Base-by-base conservation (phyloP, 2,888 invertebrate species). In the Lobophora halterata region DNA sequence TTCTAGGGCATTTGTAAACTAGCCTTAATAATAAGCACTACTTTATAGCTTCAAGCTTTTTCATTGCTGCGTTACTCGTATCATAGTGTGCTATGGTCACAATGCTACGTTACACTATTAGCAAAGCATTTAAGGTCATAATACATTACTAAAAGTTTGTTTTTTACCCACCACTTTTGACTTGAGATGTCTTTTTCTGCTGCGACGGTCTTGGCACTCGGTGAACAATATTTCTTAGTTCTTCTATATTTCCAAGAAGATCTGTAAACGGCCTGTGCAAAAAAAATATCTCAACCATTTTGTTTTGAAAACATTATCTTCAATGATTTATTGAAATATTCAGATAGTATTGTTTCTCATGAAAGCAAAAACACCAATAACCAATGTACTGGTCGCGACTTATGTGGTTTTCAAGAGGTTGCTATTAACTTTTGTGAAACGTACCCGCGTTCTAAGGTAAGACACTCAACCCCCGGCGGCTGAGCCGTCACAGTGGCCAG, bases 401-500 rank as follows among this genome's bases (percentile, higher is more conserved):
- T n/a, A n/a, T n/a, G n/a, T n/a, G n/a, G n/a, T n/a, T n/a, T n/a
- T n/a, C n/a, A n/a, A n/a, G n/a, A n/a, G n/a, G n/a, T n/a, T n/a
- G 12, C 5, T 5, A 34, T 13, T 34, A 10, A 34, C 10, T 16
- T 14, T 32, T n/a, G 10, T 2, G 12, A 31, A 8, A 25, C 29
- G 85, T 78, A 95, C 95, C 91, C 91, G 82, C 95, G 89, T 55
- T 96, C 95, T 9, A 98, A 82, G 0, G 95, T 95, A 9, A 97
- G 89, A 59, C 97, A 97, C 82, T 97, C 91, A 32, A 96, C 91
- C 44, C 96, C 91, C 10, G 97, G 91, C 31, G 92, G 90, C 63
- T 95, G 90, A 0, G 97, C 97, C 25, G 95, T 95, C 9, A 97
- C 95, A 49, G 95, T 97, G 3, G 98, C 98, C 29, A 97, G 94